Conservation (phyloP, 2,888 invertebrate species). For the Orthonevra nobilis region DNA sequence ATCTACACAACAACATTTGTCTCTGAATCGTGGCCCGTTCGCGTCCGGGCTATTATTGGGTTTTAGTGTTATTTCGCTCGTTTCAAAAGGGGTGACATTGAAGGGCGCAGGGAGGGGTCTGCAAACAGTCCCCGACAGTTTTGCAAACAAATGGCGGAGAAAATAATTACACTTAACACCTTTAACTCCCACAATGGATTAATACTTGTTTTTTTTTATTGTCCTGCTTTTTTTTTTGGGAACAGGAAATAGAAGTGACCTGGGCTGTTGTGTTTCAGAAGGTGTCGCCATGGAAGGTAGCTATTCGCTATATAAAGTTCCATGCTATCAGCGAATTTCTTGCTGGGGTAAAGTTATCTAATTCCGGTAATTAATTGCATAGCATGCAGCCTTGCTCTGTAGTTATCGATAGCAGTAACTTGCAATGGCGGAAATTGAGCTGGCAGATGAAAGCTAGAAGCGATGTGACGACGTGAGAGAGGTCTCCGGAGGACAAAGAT, state of each 20-base stretch:
- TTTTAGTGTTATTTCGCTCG: slow-evolving; percentile 63
- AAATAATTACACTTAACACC: slow-evolving; percentile 66
- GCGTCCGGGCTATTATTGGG: slow-evolving; percentile 48
- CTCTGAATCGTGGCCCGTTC: not conserved
- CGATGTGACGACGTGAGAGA: slow-evolving; percentile 28
- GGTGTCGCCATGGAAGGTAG: slow-evolving; percentile 16
- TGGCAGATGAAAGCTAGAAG: slow-evolving; percentile 15
- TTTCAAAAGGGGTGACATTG: slow-evolving; percentile 44
- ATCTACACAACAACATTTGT: slow-evolving; percentile 38
- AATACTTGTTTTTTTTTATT: slow-evolving; percentile 25
- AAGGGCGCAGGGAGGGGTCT: not conserved
- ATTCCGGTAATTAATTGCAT: slow-evolving; percentile 36
- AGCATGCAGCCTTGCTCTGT: slow-evolving; percentile 2
- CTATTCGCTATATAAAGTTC: slow-evolving; percentile 10
- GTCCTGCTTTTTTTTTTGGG: slow-evolving; percentile 7
- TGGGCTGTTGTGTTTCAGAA: slow-evolving; percentile 11
- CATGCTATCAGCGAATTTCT: slow-evolving; percentile 9
- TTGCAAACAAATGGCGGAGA: slow-evolving; percentile 38
- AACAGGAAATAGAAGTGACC: slow-evolving; percentile 3
- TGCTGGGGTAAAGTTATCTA: slow-evolving; percentile 23
- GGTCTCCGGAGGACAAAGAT: slow-evolving; percentile 9
- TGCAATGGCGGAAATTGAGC: slow-evolving; percentile 11
- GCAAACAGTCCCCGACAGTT: slow-evolving; percentile 36
- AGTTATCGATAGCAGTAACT: slow-evolving; percentile 21
- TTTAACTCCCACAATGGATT: slow-evolving; percentile 52